Evolutionary conservation across 1,140 invertebrate species (phyloP), one percentile per base, ranked within the genome.

Genomic region (Metaphire vulgaris): DNA sequence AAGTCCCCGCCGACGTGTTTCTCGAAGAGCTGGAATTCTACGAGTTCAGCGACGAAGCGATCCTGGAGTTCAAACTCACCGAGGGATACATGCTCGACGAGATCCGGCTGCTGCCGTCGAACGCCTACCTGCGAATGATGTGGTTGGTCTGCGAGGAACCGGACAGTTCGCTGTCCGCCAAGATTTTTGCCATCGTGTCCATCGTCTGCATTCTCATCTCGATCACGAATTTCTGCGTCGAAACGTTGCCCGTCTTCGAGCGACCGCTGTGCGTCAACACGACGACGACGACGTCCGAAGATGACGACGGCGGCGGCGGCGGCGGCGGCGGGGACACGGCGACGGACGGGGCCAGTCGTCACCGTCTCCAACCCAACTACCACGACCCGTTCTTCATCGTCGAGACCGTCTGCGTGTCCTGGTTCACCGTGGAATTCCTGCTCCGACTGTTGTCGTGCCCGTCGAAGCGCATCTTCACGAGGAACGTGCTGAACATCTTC

Each of bases 401-500:
- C n/a, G 85, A 85, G 77, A 82, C 81, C 28, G 79, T 83, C 68
- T 89, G 88, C 77, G 88, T 89, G 69, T 67, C 83, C 12, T 89
- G 85, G 85, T 87, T 87, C 76, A 78, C 83, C 14, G 69, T 86
- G 64, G 86, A 87, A 78, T 77, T 86, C 2, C 68, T 82, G 0
- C 66, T 83, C 0, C 78, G 86, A 12, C 80, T 86, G 34, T 26
- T 79, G n/a, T 80, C 80, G 28, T 82, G 81, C 77, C 88, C 88
- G 28, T 83, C 82, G 26, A 88, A 88, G 79, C 41, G 81, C 21
- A 67, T 69, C 14, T 88, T 88, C 77, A 34, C 83, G 2, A 87
- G 85, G 66, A 81, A 96, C 90, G 93, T 99, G 86, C 97, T 99
- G 93, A 99, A 99, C 90, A 94, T 97, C 88, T 98, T 99, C 88